A percentile compares a stretch with the other conserved stretches of the same genome.
phyloP scores from a whole-genome alignment of 2,888 invertebrate species.

The Theretra japonica region DNA sequence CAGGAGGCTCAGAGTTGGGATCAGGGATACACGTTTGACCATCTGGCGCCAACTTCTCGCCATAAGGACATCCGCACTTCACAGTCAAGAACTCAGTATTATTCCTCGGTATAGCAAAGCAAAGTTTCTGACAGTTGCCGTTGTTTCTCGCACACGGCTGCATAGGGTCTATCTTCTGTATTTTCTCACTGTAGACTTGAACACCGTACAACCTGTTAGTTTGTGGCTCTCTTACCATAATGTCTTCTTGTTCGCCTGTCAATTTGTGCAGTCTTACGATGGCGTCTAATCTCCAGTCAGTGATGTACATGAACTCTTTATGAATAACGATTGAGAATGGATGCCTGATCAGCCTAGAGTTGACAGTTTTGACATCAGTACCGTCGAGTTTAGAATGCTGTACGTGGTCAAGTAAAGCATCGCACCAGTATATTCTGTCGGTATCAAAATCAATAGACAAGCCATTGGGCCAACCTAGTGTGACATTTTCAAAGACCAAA shows the following conservation, averaged over 20 bases:
- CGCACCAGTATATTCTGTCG: conserved; percentile 98
- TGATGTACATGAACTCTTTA: conserved; percentile 96
- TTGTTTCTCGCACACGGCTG: conserved; percentile 95
- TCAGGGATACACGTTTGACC: conserved; percentile 90
- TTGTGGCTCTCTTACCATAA: conserved; percentile 94
- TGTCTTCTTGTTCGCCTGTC: conserved; percentile 94
- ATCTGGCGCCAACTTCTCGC: conserved; percentile 91
- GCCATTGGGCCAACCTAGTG: conserved; percentile 99
- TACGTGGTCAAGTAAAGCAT: conserved; percentile 97
- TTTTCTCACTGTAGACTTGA: conserved; percentile 91
- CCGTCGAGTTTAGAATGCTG: conserved; percentile 97
- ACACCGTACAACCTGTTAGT: conserved; percentile 96
- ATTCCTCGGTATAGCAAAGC: conserved; percentile 93
- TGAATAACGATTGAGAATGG: conserved; percentile 97
- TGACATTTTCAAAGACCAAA: conserved; percentile 94
- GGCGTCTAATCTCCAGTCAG: conserved; percentile 98
- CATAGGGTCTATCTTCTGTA: conserved; percentile 88
- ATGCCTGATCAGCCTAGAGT: conserved; percentile 93
- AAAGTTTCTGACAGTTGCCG: conserved; percentile 97
- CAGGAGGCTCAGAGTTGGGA: conserved; percentile 93
- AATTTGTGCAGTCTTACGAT: conserved; percentile 95
- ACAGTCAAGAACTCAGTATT: conserved; percentile 83
- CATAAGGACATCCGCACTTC: conserved; percentile 96
- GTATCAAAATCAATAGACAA: conserved; percentile 95
- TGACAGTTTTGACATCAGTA: conserved; percentile 94